phyloP scores from a whole-genome alignment of 2,797 vertebrate species.

The Coilia nasus region DNA sequence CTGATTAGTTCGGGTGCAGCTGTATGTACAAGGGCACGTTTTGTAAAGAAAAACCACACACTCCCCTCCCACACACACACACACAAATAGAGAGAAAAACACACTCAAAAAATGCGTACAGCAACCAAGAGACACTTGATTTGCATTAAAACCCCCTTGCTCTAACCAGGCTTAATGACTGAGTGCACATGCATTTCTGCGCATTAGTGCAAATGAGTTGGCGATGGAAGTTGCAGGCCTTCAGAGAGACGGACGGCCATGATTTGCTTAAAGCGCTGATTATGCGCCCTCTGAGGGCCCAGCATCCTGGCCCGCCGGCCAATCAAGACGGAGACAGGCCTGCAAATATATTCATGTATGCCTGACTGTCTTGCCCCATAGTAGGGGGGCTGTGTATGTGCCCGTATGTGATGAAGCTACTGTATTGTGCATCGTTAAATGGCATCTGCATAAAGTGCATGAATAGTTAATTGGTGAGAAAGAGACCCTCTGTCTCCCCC shows the following conservation, averaged over 20 bases:
- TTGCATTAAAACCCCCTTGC: conserved; percentile 40
- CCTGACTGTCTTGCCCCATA: conserved; percentile 28
- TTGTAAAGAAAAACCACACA: neutral
- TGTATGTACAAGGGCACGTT: neutral
- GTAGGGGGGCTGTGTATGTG: conserved; percentile 42
- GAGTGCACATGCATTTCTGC: conserved; percentile 41
- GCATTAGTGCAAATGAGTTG: conserved; percentile 44
- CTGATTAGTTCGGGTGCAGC: neutral
- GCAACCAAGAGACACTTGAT: conserved; percentile 29
- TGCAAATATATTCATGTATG: conserved; percentile 46
- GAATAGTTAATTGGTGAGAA: conserved; percentile 41
- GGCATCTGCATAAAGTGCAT: conserved; percentile 50
- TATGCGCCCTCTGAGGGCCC: conserved; percentile 37
- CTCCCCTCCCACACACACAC: conserved; percentile 3
- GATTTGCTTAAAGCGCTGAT: conserved; percentile 45
- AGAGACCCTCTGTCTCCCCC: conserved; percentile 19
- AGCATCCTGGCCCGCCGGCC: conserved; percentile 40
- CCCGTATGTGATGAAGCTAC: conserved; percentile 23
- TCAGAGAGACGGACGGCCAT: conserved; percentile 26
- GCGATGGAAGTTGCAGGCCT: conserved; percentile 6
- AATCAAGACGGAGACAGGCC: conserved; percentile 43
- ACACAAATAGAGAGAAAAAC: neutral
- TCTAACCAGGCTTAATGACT: conserved; percentile 37
- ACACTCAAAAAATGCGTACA: neutral
- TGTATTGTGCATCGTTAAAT: conserved; percentile 47